Base-by-base conservation (phyloP, 1,140 invertebrate species). In the Homarus americanus region DNA sequence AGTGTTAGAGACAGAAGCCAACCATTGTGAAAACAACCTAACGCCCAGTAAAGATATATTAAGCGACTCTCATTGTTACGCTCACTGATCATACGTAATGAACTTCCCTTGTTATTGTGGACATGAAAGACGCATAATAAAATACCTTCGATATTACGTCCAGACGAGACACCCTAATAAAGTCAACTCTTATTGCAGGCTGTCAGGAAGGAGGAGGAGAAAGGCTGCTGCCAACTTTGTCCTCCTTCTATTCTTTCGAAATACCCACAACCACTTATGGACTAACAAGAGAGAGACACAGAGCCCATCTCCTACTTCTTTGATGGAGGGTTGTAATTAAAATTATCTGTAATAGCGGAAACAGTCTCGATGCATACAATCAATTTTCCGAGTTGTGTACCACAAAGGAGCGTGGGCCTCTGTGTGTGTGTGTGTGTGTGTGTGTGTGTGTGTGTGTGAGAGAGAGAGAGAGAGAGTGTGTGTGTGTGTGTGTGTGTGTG, bases 61-160 rank as follows among this genome's bases (percentile, higher is more conserved):
- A 34, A 44, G 40, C 40, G 82, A 44, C 63, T 73, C 58, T 34
- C 82, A 49, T 44, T 87, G 85, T 87, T 80, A 66, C 85, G 76
- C 44, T 66, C 85, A 79, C 32, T 87, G 75, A 87, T 87, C 85
- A 69, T 44, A 80, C 53, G 76, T 80, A 87, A 87, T 87, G 76
- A 87, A 87, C 53, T 87, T 69, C 85, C 58, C 85, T 80, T 63
- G 32, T 87, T 76, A 63, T 87, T 79, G 76, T 79, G 76, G 76
- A 38, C 75, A 87, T 80, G 75, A 87, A 66, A 79, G 75, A 80
- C 58, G 76, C 85, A 63, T 79, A 87, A 87, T 87, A 87, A 87
- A 87, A 87, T 78, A 34, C 53, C 85, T 24, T 28, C 40, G 41
- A 86, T 86, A 86, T 86, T 86, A 76, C 66, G 32, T 28, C 69